phyloP scores from a whole-genome alignment of 2,113 vertebrate species.

The Stegostoma tigrinum region DNA sequence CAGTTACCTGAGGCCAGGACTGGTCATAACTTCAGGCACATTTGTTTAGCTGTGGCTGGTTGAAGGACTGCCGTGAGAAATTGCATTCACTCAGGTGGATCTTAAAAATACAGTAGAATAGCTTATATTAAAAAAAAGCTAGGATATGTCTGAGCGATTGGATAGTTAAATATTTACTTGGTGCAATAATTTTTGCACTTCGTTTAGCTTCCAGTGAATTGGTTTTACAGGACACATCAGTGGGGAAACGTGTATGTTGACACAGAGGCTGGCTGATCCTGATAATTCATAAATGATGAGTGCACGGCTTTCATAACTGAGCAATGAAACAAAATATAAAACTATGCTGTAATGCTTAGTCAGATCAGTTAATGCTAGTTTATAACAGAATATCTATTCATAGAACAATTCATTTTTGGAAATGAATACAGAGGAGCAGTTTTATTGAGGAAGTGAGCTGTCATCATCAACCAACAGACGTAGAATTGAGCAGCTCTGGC shows the following conservation, averaged over 20 bases:
- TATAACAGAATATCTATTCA: neutral
- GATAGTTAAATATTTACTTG: neutral
- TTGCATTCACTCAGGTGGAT: neutral
- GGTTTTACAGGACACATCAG: neutral
- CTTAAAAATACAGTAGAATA: neutral
- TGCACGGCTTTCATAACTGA: neutral
- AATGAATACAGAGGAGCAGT: neutral
- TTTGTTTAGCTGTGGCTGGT: neutral
- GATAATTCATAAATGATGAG: neutral
- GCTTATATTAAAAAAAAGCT: neutral
- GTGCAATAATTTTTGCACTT: neutral
- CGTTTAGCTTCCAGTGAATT: neutral
- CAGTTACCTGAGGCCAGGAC: neutral
- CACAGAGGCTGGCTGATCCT: neutral
- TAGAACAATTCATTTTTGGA: neutral
- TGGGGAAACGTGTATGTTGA: neutral
- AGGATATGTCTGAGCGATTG: neutral
- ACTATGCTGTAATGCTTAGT: neutral
- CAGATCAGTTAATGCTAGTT: neutral
- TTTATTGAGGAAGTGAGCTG: neutral
- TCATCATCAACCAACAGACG: neutral
- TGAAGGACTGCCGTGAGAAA: neutral
- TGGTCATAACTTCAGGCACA: neutral
- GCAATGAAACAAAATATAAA: neutral
- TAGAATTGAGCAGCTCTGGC: neutral